Conservation (phyloP, 2,797 vertebrate species). For the Acrocephalus scirpaceus region DNA sequence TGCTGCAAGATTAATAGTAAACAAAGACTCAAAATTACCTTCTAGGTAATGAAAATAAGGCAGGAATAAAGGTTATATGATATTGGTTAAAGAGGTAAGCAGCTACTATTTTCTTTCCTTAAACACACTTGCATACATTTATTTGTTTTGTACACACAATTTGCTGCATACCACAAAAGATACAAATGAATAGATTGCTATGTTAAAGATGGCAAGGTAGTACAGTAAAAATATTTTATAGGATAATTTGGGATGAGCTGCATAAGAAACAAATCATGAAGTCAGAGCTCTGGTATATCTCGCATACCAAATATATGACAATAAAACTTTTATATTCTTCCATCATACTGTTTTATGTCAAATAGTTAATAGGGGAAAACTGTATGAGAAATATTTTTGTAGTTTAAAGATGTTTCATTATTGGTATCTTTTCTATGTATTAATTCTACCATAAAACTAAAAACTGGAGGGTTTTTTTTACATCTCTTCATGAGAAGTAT, state of each 20-base stretch:
- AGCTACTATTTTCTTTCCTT: not conserved
- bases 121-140: not conserved
- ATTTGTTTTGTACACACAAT: not conserved
- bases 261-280: slow-evolving; percentile 25
- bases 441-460: not conserved
- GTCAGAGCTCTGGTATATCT: not conserved
- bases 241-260: slow-evolving; percentile 12
- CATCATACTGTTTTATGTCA: slow-evolving; percentile 21
- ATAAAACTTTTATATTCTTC: slow-evolving; percentile 41
- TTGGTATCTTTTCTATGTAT: not conserved
- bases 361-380: slow-evolving; percentile 33
- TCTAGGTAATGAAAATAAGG: not conserved
- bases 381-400: not conserved
- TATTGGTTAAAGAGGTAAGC: not conserved
- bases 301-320: not conserved
- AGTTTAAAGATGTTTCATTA: slow-evolving; percentile 19
- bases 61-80: not conserved
- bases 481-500: not conserved
- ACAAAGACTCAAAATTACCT: not conserved
- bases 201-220: not conserved
- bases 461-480: not conserved
- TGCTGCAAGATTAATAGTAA: not conserved
- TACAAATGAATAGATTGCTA: not conserved
- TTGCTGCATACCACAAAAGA: not conserved
- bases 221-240: slow-evolving; percentile 54